Percentiles rank a stretch among this genome's conserved stretches.
Conservation (phyloP, 2,888 invertebrate genomes). For the Osmoderma eremita region DNA sequence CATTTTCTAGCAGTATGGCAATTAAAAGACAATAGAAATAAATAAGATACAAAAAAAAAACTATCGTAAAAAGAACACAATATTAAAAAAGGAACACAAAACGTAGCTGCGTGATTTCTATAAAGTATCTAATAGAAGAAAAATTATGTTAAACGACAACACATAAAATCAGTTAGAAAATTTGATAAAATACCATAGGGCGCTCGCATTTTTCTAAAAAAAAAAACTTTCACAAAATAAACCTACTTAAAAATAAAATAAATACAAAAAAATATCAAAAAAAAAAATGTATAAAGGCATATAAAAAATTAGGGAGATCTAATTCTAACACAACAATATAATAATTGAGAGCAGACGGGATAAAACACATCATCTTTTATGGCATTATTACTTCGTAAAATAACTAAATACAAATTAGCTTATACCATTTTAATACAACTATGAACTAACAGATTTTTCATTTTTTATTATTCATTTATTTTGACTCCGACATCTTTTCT, state of each 20-base stretch:
- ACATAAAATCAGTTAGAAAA: too few species aligned
- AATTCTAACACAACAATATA: background rate
- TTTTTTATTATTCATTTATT: slow-evolving; percentile 18
- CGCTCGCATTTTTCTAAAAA: background rate
- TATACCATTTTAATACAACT: slow-evolving; percentile 32
- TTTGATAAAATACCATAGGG: too few species aligned
- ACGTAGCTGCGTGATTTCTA: slow-evolving; percentile 16
- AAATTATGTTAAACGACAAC: background rate
- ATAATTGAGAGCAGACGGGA: background rate
- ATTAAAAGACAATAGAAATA: background rate
- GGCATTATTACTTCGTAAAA: slow-evolving; percentile 32
- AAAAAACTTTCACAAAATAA: slow-evolving; percentile 11
- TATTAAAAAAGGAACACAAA: slow-evolving; percentile 17
- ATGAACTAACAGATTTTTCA: slow-evolving; percentile 19
- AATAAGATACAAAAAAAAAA: slow-evolving; percentile 12
- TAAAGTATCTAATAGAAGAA: background rate
- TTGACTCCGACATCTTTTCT: slow-evolving; percentile 1
- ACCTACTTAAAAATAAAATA: slow-evolving; percentile 12
- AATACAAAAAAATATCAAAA: slow-evolving; percentile 15
- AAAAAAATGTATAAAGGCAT: background rate
- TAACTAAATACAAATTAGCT: slow-evolving; percentile 40
- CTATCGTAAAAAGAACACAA: slow-evolving; percentile 22
- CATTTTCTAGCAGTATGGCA: slow-evolving; percentile 3
- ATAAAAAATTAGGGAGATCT: slow-evolving; percentile 24
- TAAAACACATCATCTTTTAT: slow-evolving; percentile 30